Percentiles rank a stretch among this genome's conserved stretches.
These are phyloP conservation scores for Vombatus ursinus DNA, from an alignment of 2,113 vertebrate species.

Conservation along the genomic window DNA sequence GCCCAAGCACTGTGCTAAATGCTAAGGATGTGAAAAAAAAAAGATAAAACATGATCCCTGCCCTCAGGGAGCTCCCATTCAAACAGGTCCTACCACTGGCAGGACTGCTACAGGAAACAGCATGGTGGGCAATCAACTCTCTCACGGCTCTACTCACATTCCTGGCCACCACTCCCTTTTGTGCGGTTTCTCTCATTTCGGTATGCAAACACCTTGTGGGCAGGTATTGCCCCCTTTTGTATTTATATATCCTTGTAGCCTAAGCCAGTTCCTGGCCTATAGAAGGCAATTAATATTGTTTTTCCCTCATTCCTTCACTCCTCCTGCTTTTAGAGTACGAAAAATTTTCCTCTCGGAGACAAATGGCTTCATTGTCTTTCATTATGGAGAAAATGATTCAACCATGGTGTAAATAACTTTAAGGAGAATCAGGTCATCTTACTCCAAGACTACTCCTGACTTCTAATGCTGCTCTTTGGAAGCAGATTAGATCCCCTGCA, in stretches of 20 bases:
- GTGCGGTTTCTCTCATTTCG: background rate
- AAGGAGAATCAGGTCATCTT: background rate
- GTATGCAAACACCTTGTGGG: background rate
- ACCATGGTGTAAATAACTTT: background rate
- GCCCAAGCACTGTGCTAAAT: background rate
- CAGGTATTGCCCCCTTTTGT: background rate
- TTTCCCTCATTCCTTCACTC: background rate
- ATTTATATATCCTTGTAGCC: background rate
- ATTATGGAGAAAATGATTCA: background rate
- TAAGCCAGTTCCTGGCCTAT: background rate
- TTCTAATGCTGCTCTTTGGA: background rate
- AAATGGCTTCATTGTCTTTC: conserved; percentile 8
- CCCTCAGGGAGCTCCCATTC: background rate
- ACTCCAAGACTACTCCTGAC: background rate
- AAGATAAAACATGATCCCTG: background rate
- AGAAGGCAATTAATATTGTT: background rate
- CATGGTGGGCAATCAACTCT: background rate
- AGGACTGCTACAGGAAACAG: background rate
- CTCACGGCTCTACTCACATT: background rate
- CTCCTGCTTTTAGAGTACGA: background rate
- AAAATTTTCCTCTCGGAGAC: background rate
- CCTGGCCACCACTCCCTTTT: background rate
- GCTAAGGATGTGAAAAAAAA: background rate
- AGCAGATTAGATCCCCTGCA: background rate
- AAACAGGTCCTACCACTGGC: background rate